These are phyloP conservation scores for Porites divaricata DNA, from an alignment of 92 coral and sea anemone species.

Conservation along the genomic window DNA sequence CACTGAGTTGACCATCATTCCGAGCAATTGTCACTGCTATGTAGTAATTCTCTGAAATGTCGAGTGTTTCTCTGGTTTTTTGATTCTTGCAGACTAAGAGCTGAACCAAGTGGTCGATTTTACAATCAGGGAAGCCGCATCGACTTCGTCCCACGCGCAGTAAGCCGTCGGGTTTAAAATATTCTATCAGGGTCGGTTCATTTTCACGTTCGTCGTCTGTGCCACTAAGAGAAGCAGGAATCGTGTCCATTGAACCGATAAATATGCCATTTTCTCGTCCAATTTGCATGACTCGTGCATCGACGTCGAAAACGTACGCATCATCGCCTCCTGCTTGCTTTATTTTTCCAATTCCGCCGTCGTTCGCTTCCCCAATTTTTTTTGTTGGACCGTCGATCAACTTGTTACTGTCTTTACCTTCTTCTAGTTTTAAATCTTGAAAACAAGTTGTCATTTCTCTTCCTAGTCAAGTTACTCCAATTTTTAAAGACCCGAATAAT, in stretches of 20 bases:
- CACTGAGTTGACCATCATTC: not conserved
- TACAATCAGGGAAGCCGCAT: slow-evolving; percentile 21
- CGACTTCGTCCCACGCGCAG: slow-evolving; percentile 4
- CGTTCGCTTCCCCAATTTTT: not conserved
- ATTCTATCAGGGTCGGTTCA: not conserved
- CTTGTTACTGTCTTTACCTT: not conserved
- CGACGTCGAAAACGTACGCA: not conserved
- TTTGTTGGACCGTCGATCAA: not conserved
- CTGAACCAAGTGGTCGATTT: slow-evolving; percentile 20
- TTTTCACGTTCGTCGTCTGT: not conserved
- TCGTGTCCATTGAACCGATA: slow-evolving; percentile 1
- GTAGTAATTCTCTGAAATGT: slow-evolving; percentile 13
- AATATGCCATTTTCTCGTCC: not conserved
- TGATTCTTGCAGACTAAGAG: slow-evolving; percentile 30
- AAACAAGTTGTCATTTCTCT: not conserved
- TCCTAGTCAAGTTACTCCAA: not conserved
- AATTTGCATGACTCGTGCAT: slow-evolving; percentile 14
- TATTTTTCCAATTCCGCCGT: not conserved
- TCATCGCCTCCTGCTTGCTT: not conserved
- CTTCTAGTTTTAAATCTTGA: not conserved
- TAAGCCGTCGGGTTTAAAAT: not conserved
- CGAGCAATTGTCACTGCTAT: not conserved
- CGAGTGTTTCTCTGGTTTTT: not conserved
- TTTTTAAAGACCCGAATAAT: not conserved
- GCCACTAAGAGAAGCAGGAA: not conserved